These are phyloP conservation scores for Campylomormyrus numenius DNA, from an alignment of 2,113 vertebrate genomes.

Conservation along the genomic window DNA sequence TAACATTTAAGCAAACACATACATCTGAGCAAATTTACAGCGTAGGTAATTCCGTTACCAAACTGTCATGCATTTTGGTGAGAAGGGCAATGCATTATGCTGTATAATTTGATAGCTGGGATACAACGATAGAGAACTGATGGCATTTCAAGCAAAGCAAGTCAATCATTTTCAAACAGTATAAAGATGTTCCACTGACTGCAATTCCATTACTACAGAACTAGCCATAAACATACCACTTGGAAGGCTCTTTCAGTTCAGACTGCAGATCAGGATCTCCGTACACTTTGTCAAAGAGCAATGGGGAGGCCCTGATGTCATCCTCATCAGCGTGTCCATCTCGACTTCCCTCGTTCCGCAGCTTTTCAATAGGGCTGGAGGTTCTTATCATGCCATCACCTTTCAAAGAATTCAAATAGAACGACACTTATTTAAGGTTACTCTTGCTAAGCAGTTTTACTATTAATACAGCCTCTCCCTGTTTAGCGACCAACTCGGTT, in stretches of 20 bases:
- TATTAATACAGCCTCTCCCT: background rate
- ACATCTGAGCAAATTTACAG: background rate
- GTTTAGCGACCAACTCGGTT: background rate
- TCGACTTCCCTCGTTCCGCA: background rate
- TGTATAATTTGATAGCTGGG: background rate
- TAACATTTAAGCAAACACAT: background rate
- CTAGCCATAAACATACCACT: background rate
- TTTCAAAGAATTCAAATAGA: conserved; percentile 14
- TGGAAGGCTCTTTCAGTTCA: background rate
- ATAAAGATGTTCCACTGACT: background rate
- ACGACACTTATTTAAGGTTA: background rate
- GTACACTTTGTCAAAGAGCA: conserved; percentile 36
- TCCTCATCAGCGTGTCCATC: background rate
- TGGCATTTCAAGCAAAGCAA: background rate
- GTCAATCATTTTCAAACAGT: background rate
- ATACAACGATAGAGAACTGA: background rate
- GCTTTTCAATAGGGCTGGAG: conserved; percentile 50
- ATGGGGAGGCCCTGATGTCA: conserved; percentile 27
- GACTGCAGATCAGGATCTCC: background rate
- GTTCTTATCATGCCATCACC: conserved; percentile 44
- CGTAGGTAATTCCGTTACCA: background rate
- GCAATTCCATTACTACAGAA: background rate
- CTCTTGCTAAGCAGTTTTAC: background rate
- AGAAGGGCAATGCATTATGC: background rate
- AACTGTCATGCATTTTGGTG: background rate